A percentile compares a stretch with the other conserved stretches of the same genome.
Evolutionary conservation across 2,888 invertebrate genomes (phyloP).

Genomic region (Coelinius sp.): DNA sequence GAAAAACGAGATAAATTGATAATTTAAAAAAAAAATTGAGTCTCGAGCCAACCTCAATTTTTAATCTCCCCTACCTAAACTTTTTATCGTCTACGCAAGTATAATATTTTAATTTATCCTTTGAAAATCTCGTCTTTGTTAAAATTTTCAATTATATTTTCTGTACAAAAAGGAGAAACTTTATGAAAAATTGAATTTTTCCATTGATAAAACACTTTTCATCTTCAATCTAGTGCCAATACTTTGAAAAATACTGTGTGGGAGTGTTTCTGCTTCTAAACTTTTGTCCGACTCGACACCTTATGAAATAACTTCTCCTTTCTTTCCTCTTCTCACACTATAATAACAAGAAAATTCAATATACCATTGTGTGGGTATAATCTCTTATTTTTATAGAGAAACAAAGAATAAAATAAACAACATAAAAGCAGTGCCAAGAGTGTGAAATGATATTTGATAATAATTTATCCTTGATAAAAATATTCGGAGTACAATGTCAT

Average conservation of each 20-base stretch:
- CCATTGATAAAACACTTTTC: background rate
- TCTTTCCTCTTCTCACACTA: background rate
- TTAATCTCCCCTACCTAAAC: background rate
- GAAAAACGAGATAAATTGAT: no score
- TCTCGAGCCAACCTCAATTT: background rate
- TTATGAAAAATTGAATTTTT: background rate
- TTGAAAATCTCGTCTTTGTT: no score
- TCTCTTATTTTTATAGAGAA: no score
- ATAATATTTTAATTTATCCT: no score
- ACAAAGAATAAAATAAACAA: background rate
- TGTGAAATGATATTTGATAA: constrained; percentile 5
- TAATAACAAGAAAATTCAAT: background rate
- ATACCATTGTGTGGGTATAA: background rate
- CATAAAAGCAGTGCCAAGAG: background rate
- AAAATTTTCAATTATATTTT: no score
- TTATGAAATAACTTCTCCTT: background rate
- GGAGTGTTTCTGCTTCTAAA: background rate
- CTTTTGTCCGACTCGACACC: constrained; percentile 24
- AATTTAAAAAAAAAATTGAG: no score
- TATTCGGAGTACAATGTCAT: constrained; percentile 14
- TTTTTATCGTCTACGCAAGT: background rate
- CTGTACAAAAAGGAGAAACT: background rate
- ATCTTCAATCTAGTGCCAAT: background rate
- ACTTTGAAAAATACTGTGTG: background rate
- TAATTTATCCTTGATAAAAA: constrained; percentile 12